Evolutionary conservation across 1,140 invertebrate species (phyloP).

Genomic region (Episyrphus balteatus): DNA sequence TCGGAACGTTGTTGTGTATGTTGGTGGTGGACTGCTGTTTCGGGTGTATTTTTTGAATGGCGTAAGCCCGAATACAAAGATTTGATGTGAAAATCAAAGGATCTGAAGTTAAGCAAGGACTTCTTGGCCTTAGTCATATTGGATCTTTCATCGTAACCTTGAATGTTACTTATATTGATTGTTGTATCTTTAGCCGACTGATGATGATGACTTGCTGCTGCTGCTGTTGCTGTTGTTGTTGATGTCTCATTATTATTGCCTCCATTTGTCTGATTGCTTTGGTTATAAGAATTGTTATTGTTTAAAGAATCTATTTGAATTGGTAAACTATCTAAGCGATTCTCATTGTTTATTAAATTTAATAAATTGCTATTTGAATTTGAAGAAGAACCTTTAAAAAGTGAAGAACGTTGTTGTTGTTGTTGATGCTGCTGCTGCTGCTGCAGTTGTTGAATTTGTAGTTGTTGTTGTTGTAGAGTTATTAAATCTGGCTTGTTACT

Average conservation of each 20-base stretch:
- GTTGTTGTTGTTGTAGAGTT: conserved; percentile 20
- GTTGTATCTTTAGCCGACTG: not conserved
- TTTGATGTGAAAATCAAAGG: conserved; percentile 32
- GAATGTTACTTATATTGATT: not conserved
- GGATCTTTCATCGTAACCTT: conserved; percentile 5
- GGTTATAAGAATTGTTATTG: conserved; percentile 16
- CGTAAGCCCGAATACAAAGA: conserved; percentile 28
- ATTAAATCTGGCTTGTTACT: conserved; percentile 35
- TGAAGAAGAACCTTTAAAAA: conserved; percentile 3
- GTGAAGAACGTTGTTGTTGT: conserved; percentile 11
- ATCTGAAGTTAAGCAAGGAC: conserved; percentile 32
- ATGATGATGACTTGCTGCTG: conserved; percentile 1
- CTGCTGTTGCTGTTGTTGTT: not conserved
- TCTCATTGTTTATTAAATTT: conserved; percentile 5
- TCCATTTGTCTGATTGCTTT: conserved; percentile 1
- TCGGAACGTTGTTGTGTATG: conserved; percentile 1
- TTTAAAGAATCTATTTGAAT: conserved; percentile 27
- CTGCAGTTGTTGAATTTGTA: conserved; percentile 19
- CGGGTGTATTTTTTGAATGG: conserved; percentile 1
- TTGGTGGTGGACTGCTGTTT: not conserved
- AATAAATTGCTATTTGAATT: conserved; percentile 7
- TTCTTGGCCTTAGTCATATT: not conserved
- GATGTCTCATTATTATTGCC: conserved; percentile 3
- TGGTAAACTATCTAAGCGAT: conserved; percentile 11
- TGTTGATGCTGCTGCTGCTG: conserved; percentile 16